Evolutionary conservation across 2,113 vertebrate species (phyloP), one percentile per base, ranked within the genome.

Genomic region (Otolemur garnettii): DNA sequence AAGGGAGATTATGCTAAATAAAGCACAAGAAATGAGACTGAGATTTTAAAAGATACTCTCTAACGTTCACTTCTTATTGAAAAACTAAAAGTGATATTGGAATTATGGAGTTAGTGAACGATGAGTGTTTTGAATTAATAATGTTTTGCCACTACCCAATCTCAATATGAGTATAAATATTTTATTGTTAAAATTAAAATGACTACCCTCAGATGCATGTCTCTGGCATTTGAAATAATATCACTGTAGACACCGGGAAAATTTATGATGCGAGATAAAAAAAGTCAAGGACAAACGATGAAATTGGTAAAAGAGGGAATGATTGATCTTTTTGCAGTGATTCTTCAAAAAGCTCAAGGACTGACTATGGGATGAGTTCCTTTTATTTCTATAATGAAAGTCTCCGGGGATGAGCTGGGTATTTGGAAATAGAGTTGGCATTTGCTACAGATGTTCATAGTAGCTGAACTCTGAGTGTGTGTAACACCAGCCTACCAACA

Each of bases 141-240:
- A 66, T 90, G 15, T 69, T 87, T 75, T 88, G 4, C 30, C 14
- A 78, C 74, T 88, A 3, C 0, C 38, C 12, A 79, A 57, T 77
- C 12, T 84, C 38, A 64, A 9, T 18, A 38, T 90, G 22, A 69
- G 69, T 85, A 92, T 77, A 38, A n/a, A 71, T 19, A 77, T 57
- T 88, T 69, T 85, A 83, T 71, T 81, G 71, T 88, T 91, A 81
- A 91, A 94, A 91, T 79, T 57, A 88, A 87, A 57, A 71, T 77
- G 14, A 53, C 0, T 75, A 62, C 50, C 9, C 11, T 60, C 15
- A 69, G 50, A 62, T 28, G 35, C 57, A 87, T 19, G 42, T 83
- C 22, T 64, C 50, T 84, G 17, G 19, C 30, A 69, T 85, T 68
- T 89, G 33, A 91, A 77, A 53, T 74, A 66, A 64, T 64, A 53